Base-by-base conservation (phyloP, 53 echinoderm and acorn worm genomes). In the Holothuria leucospilota region DNA sequence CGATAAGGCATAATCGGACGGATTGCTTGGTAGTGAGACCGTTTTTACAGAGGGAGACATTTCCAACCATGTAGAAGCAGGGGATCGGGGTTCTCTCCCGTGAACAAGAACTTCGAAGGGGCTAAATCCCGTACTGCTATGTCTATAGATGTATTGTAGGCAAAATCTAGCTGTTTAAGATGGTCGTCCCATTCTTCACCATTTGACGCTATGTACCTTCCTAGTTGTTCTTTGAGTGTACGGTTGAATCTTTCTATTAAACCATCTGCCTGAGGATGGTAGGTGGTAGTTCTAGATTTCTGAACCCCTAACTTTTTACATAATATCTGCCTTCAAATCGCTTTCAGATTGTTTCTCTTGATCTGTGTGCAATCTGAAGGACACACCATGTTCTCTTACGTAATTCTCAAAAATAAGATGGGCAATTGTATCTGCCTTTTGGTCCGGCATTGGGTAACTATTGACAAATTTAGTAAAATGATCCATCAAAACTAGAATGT, bases 391-490 rank as follows among this genome's bases (percentile, higher is more conserved):
- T 26, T 89, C 82, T 21, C 56, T 85, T 25, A 89, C 82, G 49
- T 92, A 85, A 26, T 92, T 65, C 16, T 86, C 82, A 40, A 81
- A 92, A 18, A 89, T 86, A 34, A 80, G 71, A 23, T 30, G 68
- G 20, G 86, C 89, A 26, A 92, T 86, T 29, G 89, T 81, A 62
- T 81, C 63, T 3, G 86, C 92, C 39, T 63, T 92, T 62, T 89
- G 89, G 39, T 82, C 78, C 13, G 18, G 81, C 51, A 89, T 73
- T 27, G 86, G 82, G 34, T 89, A 92, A 73, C 86, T 7, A 53
- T 92, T 92, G 0, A 92, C 89, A 60, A 83, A 84, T 51, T 92
- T 90, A 13, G 84, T 86, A 39, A 89, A 93, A 51, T 91, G 75
- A 68, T 91, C 92, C 62, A 78, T 88, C 8, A 91, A 46, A 4